phyloP scores from a whole-genome alignment of 2,113 vertebrate genomes.

The Gobio gobio region DNA sequence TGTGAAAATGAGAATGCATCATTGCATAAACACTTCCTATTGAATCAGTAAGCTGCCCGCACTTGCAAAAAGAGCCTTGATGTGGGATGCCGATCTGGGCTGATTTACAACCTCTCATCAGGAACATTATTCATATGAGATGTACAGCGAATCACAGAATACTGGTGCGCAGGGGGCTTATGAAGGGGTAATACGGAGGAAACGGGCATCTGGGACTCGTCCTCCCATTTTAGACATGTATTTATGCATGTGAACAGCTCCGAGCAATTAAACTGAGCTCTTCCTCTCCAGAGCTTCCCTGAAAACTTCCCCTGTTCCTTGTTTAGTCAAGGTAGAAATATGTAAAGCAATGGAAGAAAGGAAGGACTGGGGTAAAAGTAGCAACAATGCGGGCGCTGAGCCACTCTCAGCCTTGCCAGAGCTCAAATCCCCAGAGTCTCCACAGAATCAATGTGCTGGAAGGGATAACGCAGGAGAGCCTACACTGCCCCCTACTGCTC shows the following conservation, averaged over 20 bases:
- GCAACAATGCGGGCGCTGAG: constrained; percentile 58
- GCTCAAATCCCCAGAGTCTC: constrained; percentile 61
- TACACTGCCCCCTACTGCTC: constrained; percentile 75
- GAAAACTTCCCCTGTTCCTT: constrained; percentile 33
- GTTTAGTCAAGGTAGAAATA: constrained; percentile 26
- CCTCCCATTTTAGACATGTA: constrained; percentile 63
- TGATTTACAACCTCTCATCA: background rate
- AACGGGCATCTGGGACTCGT: constrained; percentile 49
- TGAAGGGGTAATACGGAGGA: constrained; percentile 5
- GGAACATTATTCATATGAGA: background rate
- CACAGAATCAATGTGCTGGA: constrained; percentile 57
- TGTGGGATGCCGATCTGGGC: background rate
- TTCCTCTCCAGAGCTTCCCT: constrained; percentile 58
- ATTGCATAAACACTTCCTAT: background rate
- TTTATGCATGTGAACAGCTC: constrained; percentile 61
- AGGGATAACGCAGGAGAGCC: constrained; percentile 60
- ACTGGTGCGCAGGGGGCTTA: background rate
- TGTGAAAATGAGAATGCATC: background rate
- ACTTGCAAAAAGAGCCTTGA: background rate
- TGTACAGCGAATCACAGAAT: background rate
- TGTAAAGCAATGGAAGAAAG: constrained; percentile 51
- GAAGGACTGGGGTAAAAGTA: constrained; percentile 15
- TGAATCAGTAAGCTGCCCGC: background rate
- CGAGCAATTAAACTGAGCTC: constrained; percentile 70
- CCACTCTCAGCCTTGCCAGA: constrained; percentile 66